Conservation (phyloP, 1,140 invertebrate species). For the Tetramorium alpestre region DNA sequence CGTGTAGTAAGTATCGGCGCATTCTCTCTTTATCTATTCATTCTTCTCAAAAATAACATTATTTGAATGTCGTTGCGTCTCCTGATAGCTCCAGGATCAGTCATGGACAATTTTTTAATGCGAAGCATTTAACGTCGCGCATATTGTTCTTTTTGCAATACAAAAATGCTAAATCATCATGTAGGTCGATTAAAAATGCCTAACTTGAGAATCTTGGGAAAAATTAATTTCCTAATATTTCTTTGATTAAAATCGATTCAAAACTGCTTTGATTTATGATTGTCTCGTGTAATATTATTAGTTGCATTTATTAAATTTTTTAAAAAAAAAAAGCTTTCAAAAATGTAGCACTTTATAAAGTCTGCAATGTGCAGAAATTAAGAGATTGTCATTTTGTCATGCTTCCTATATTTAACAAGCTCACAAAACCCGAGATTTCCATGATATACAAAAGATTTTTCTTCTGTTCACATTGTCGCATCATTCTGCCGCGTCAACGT, state of each 20-base stretch:
- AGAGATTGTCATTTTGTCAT: neutral
- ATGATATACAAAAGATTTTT: neutral
- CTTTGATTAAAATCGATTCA: neutral
- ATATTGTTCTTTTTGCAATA: neutral
- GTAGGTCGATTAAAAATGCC: neutral
- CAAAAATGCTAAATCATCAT: neutral
- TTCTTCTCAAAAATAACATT: neutral
- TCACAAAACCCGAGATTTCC: neutral
- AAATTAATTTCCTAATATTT: neutral
- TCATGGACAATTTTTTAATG: neutral
- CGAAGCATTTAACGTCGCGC: neutral
- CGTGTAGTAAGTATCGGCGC: constrained; percentile 92
- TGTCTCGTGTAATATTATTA: neutral
- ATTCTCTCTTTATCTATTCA: neutral
- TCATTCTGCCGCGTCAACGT: no score
- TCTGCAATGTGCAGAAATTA: neutral
- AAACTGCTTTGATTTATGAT: neutral
- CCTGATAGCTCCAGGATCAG: neutral
- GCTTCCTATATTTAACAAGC: neutral
- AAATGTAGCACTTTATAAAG: neutral
- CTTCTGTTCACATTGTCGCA: neutral
- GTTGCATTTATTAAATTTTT: neutral
- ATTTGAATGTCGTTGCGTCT: neutral
- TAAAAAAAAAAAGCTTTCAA: neutral
- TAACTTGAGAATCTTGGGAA: neutral